phyloP scores from a whole-genome alignment of 2,113 vertebrate species.

The Microcebus jonahi region DNA sequence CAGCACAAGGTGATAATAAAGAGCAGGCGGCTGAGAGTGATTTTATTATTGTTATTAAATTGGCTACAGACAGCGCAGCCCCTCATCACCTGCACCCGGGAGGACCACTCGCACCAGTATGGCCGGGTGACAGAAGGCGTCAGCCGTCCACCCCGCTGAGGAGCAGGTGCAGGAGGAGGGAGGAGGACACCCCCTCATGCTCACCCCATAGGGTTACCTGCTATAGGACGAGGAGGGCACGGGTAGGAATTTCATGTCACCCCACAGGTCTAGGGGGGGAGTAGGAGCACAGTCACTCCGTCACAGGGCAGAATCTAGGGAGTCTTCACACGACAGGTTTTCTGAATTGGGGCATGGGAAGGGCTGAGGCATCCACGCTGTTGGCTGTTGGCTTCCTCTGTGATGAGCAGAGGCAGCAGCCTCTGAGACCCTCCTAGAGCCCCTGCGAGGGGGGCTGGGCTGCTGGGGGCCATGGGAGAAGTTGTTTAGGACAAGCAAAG shows the following conservation, averaged over 20 bases:
- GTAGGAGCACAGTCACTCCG: not conserved
- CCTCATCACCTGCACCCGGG: too few species aligned
- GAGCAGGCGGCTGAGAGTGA: not conserved
- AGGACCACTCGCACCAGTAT: not conserved
- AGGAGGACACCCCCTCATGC: not conserved
- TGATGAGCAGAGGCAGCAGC: not conserved
- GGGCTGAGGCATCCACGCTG: not conserved
- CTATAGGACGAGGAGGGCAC: not conserved
- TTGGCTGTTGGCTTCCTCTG: not conserved
- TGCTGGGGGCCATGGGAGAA: not conserved
- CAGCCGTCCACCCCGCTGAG: too few species aligned
- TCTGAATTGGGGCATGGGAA: not conserved
- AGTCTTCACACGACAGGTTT: not conserved
- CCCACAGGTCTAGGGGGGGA: constrained; percentile 38
- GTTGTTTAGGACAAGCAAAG: not conserved
- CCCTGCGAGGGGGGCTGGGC: not conserved
- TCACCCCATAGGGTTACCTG: not conserved
- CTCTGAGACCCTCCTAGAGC: not conserved
- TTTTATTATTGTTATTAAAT: not conserved
- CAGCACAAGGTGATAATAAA: not conserved
- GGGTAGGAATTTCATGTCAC: not conserved
- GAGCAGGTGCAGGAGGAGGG: not conserved
- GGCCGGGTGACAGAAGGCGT: too few species aligned
- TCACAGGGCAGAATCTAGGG: not conserved
- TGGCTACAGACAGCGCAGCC: not conserved